phyloP scores from a whole-genome alignment of 2,888 invertebrate species.

The Zygaena filipendulae region DNA sequence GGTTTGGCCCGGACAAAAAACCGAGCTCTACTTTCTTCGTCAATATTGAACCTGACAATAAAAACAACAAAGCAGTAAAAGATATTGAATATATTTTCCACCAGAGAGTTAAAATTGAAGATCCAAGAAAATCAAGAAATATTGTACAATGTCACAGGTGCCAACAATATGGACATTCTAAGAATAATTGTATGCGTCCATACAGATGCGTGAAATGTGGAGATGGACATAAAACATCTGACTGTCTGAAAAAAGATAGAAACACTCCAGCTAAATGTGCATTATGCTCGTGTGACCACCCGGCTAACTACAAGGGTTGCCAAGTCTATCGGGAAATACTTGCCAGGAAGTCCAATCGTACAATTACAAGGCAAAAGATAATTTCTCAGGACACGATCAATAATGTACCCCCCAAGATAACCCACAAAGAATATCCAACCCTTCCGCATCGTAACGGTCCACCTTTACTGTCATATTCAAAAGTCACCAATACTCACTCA shows the following conservation, averaged over 20 bases:
- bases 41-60: constrained; percentile 7
- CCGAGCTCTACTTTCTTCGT: constrained; percentile 20
- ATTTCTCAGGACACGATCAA: not conserved
- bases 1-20: too few relatives aligned
- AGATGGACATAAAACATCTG: constrained; percentile 14
- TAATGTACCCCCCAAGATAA: not conserved
- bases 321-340: constrained; percentile 14
- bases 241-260: constrained; percentile 13
- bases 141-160: constrained; percentile 17
- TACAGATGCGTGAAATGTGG: constrained; percentile 18
- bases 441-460: too few relatives aligned
- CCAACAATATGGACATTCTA: constrained; percentile 18
- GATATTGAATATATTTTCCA: constrained; percentile 4
- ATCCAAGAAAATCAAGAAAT: constrained; percentile 10
- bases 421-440: not conserved
- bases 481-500: not conserved
- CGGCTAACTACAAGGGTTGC: constrained; percentile 14
- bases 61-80: constrained; percentile 8
- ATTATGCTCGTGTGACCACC: constrained; percentile 10
- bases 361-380: not conserved
- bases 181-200: constrained; percentile 19
- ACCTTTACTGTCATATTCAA: too few relatives aligned
- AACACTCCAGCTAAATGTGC: constrained; percentile 16
- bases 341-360: constrained; percentile 1
- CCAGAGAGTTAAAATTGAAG: constrained; percentile 14